phyloP scores from a whole-genome alignment of 2,113 vertebrate species.

The human region GRCh38 chr1:215074501-215075000 shows the following conservation, averaged over 20 bases:
- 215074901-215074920: background rate
- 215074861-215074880: background rate
- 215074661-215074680: background rate
- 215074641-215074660: constrained; percentile 37
- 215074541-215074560: background rate
- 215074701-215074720: constrained; percentile 17
- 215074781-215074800: constrained; percentile 38
- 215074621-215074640: background rate
- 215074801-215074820: background rate
- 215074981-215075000: background rate
- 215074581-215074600: constrained; percentile 52
- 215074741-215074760: background rate
- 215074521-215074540: background rate
- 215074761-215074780: constrained; percentile 5
- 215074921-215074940: background rate
- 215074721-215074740: constrained; percentile 17
- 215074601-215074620: constrained; percentile 23
- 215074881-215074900: constrained; percentile 18
- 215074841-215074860: constrained; percentile 31
- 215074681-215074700: constrained; percentile 40
- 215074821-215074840: background rate
- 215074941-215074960: background rate
- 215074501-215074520: background rate
- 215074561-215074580: background rate
- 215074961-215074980: background rate